phyloP scores from a whole-genome alignment of 1,140 invertebrate genomes.

The Trachelipus rathkii region DNA sequence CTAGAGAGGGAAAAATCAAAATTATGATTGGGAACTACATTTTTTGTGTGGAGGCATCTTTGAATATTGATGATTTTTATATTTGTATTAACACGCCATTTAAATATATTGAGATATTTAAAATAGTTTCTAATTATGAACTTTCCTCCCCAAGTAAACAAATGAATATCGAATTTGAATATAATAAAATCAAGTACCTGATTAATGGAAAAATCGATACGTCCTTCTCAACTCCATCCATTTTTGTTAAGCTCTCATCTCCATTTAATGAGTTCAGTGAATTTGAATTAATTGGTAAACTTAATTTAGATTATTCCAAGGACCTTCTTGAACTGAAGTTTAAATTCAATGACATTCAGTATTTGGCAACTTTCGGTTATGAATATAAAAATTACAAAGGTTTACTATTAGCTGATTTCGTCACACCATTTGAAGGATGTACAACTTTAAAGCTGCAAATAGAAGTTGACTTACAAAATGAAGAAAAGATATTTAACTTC shows the following conservation, averaged over 20 bases:
- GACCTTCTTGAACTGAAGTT: constrained; percentile 18
- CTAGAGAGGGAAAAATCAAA: constrained; percentile 18
- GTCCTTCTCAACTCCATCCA: not conserved
- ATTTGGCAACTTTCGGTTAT: constrained; percentile 20
- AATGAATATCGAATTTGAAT: not conserved
- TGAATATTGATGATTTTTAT: constrained; percentile 19
- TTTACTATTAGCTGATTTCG: constrained; percentile 19
- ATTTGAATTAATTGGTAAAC: constrained; percentile 18
- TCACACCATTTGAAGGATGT: constrained; percentile 29
- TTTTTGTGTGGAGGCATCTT: constrained; percentile 18
- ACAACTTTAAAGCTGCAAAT: constrained; percentile 26
- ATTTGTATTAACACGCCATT: constrained; percentile 36
- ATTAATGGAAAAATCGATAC: not conserved
- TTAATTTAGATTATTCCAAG: constrained; percentile 18
- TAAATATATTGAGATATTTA: constrained; percentile 14
- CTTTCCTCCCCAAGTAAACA: not conserved
- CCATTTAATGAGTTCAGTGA: constrained; percentile 16
- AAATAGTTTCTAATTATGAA: constrained; percentile 16
- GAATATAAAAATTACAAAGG: constrained; percentile 27
- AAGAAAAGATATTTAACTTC: constrained; percentile 33
- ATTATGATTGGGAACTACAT: constrained; percentile 28
- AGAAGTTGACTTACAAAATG: constrained; percentile 28
- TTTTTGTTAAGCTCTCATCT: constrained; percentile 21
- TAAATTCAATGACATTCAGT: not conserved
- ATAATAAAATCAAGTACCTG: not conserved